Percentiles rank a stretch among this genome's conserved stretches.
Evolutionary conservation across 2,888 invertebrate species (phyloP).

Genomic region (Eurytoma californica): DNA sequence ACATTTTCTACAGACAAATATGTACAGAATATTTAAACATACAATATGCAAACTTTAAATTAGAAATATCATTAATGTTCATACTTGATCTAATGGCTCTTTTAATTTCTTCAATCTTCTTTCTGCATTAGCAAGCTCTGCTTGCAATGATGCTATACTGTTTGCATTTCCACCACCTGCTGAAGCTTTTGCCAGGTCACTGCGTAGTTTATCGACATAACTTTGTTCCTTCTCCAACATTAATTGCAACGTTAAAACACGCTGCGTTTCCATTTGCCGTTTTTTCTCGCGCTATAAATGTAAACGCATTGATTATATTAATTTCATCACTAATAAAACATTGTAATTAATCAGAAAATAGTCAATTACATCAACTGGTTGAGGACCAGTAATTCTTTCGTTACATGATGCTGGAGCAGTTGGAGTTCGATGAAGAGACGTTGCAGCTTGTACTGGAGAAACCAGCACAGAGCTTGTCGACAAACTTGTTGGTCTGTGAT

Average conservation of each 20-base stretch:
- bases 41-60: slow-evolving; percentile 31
- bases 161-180: slow-evolving; percentile 74
- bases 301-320: not conserved
- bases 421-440: slow-evolving; percentile 72
- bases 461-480: slow-evolving; percentile 67
- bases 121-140: slow-evolving; percentile 79
- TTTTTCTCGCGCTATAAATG: slow-evolving; percentile 86
- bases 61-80: slow-evolving; percentile 29
- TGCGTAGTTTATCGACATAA: slow-evolving; percentile 86
- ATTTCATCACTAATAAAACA: not conserved
- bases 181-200: slow-evolving; percentile 78
- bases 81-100: slow-evolving; percentile 75
- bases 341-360: slow-evolving; percentile 25
- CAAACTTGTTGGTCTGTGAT: slow-evolving; percentile 73
- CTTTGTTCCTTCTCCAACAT: slow-evolving; percentile 93
- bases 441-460: slow-evolving; percentile 69
- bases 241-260: slow-evolving; percentile 88
- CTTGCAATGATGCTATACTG: slow-evolving; percentile 70
- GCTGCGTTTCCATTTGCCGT: slow-evolving; percentile 88
- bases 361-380: slow-evolving; percentile 90
- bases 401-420: slow-evolving; percentile 76
- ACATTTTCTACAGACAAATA: slow-evolving; percentile 43
- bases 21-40: slow-evolving; percentile 46
- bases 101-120: slow-evolving; percentile 79
- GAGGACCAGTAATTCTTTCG: slow-evolving; percentile 87